These are phyloP conservation scores for Bombus turneri DNA, from an alignment of 1,140 invertebrate genomes.

Conservation along the genomic window DNA sequence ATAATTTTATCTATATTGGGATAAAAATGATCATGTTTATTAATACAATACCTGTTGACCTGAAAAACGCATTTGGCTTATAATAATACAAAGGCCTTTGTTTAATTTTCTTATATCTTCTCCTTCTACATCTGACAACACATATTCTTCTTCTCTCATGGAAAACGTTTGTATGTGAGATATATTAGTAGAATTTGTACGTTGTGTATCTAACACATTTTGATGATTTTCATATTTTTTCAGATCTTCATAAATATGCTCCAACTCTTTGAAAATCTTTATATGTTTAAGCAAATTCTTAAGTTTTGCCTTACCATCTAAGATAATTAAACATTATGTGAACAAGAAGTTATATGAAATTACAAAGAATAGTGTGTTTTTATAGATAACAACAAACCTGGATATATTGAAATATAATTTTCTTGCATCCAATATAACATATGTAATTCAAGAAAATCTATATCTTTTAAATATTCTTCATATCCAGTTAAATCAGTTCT, in stretches of 20 bases:
- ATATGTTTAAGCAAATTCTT: constrained; percentile 59
- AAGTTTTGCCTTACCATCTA: constrained; percentile 43
- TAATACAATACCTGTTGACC: constrained; percentile 29
- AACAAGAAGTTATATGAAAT: constrained; percentile 4
- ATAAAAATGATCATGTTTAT: neutral
- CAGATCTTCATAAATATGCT: constrained; percentile 49
- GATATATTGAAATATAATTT: constrained; percentile 60
- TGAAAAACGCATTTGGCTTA: constrained; percentile 64
- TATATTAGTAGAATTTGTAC: neutral
- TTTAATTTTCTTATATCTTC: constrained; percentile 38
- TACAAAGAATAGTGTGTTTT: neutral
- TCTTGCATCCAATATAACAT: constrained; percentile 67
- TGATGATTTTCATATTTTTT: constrained; percentile 17
- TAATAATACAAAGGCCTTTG: constrained; percentile 66
- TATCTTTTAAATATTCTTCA: constrained; percentile 22
- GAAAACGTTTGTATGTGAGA: neutral
- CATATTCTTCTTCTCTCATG: neutral
- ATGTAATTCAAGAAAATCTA: constrained; percentile 65
- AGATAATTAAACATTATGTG: constrained; percentile 5
- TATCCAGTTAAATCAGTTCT: constrained; percentile 47
- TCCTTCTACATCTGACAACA: too few species aligned
- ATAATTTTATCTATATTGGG: neutral
- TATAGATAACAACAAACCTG: constrained; percentile 47
- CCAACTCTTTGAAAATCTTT: constrained; percentile 43
- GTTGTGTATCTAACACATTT: constrained; percentile 40